phyloP scores from a whole-genome alignment of 1,140 invertebrate genomes.

The Lepidurus arcticus region DNA sequence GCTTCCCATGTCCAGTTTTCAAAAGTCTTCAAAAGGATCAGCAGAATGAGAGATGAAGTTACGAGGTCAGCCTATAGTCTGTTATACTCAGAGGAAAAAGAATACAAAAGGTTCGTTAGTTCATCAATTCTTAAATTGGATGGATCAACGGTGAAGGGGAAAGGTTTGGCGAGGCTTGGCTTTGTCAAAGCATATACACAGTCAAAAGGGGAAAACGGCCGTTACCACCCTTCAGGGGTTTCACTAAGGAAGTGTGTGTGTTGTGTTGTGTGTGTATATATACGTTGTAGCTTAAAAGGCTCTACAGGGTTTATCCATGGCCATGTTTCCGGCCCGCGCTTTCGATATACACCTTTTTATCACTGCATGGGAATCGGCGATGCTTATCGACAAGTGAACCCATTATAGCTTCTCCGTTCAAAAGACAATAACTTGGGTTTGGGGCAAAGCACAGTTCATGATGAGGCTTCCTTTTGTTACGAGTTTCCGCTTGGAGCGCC shows the following conservation, averaged over 20 bases:
- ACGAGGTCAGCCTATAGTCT: too few species aligned
- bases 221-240: constrained; percentile 3
- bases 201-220: background rate
- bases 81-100: too few species aligned
- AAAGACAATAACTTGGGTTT: background rate
- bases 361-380: constrained; percentile 2
- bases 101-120: constrained; percentile 7
- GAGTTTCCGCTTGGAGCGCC: too few species aligned
- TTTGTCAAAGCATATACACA: background rate
- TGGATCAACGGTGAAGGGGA: background rate
- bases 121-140: constrained; percentile 4
- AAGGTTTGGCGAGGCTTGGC: background rate
- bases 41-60: too few species aligned
- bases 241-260: background rate
- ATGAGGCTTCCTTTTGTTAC: too few species aligned
- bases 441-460: too few species aligned
- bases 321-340: constrained; percentile 8
- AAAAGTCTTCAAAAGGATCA: background rate
- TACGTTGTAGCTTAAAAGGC: background rate
- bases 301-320: background rate
- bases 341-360: background rate
- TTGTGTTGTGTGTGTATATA: background rate
- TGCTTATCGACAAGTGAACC: constrained; percentile 16
- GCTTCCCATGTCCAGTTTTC: background rate
- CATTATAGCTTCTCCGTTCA: background rate